A percentile compares a stretch with the other conserved stretches of the same genome.
Conservation (phyloP, 2,797 vertebrate genomes). For the Rhinogobio ventralis region DNA sequence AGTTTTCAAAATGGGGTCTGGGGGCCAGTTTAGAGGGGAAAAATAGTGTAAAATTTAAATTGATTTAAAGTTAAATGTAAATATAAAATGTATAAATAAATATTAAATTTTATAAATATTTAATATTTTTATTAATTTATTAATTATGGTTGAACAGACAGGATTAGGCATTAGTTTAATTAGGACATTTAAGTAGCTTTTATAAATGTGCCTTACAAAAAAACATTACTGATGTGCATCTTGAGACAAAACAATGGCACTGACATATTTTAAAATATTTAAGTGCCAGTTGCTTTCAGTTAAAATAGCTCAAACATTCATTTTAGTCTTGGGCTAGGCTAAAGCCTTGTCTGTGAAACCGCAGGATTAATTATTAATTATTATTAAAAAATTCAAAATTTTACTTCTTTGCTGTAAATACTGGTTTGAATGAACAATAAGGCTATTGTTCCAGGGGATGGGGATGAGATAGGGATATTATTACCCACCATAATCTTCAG, state of each 20-base stretch:
- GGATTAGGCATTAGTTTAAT: too few species aligned
- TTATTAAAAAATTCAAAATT: not conserved
- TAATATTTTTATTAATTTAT: not conserved
- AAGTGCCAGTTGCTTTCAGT: too few species aligned
- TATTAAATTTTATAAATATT: not conserved
- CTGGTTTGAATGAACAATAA: not conserved
- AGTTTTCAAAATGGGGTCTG: not conserved
- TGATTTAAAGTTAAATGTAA: not conserved
- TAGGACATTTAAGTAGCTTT: too few species aligned
- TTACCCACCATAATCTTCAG: not conserved
- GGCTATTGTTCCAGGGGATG: not conserved
- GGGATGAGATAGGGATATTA: not conserved
- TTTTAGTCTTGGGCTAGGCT: not conserved
- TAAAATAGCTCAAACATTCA: too few species aligned
- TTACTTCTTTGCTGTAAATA: not conserved
- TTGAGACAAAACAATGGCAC: too few species aligned
- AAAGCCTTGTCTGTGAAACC: not conserved
- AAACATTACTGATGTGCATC: too few species aligned
- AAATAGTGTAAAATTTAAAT: too few species aligned
- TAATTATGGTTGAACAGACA: too few species aligned
- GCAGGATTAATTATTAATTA: not conserved
- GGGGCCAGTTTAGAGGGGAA: not conserved
- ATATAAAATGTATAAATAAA: too few species aligned
- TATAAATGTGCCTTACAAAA: too few species aligned
- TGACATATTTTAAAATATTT: too few species aligned